Percentiles rank a stretch among this genome's conserved stretches.
Evolutionary conservation across 2,888 invertebrate genomes (phyloP).

Genomic region (Cheilosia soror): DNA sequence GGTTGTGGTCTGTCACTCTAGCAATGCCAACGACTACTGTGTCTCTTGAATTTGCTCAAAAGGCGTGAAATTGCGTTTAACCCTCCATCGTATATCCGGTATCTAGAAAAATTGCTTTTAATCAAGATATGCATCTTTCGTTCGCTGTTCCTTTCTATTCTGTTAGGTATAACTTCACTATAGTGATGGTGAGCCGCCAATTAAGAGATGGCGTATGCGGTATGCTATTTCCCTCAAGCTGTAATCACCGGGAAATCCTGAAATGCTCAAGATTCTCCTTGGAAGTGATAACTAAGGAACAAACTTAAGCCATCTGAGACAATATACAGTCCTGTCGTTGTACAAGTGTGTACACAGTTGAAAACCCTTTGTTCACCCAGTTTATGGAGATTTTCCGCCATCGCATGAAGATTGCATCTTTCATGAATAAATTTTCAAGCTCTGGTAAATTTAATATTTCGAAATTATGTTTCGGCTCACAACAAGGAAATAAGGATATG

Average conservation of each 20-base stretch:
- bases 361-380: slow-evolving; percentile 66
- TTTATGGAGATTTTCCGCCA: slow-evolving; percentile 74
- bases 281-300: slow-evolving; percentile 63
- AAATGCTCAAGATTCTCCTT: slow-evolving; percentile 69
- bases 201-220: slow-evolving; percentile 72
- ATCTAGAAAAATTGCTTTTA: slow-evolving; percentile 61
- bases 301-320: slow-evolving; percentile 54
- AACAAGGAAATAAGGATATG: slow-evolving; percentile 75
- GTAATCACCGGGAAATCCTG: slow-evolving; percentile 41
- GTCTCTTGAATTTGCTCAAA: slow-evolving; percentile 77
- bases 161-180: slow-evolving; percentile 47
- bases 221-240: slow-evolving; percentile 53
- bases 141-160: slow-evolving; percentile 18
- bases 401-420: slow-evolving; percentile 75
- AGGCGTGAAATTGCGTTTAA: slow-evolving; percentile 82
- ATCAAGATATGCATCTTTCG: slow-evolving; percentile 65
- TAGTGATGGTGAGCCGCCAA: slow-evolving; percentile 70
- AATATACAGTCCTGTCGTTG: slow-evolving; percentile 26
- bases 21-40: not conserved
- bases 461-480: slow-evolving; percentile 75
- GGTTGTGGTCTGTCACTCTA: slow-evolving; percentile 28
- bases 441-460: slow-evolving; percentile 72
- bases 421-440: slow-evolving; percentile 74
- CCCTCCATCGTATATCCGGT: slow-evolving; percentile 41
- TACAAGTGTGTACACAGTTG: slow-evolving; percentile 29